Base-by-base conservation (phyloP, 2,797 vertebrate species). In the Coreius guichenoti region DNA sequence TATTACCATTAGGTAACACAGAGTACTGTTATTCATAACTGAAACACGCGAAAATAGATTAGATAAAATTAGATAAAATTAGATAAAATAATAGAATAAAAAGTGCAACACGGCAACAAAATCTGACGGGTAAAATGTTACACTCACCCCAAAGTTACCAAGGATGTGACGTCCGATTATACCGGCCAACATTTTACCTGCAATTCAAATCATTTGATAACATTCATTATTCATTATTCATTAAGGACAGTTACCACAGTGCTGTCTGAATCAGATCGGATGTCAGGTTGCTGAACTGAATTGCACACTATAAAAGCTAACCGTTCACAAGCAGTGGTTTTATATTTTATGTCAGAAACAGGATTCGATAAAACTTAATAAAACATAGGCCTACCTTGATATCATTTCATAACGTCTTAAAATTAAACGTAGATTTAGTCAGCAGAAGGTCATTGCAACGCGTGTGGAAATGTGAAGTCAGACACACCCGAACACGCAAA, bases 141-240 rank as follows among this genome's bases (percentile, higher is more conserved):
- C 17, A 88, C 89, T 90, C n/a, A 90, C 89, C 86, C 74, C 70
- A 39, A 70, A 29, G 3, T 73, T 69, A 33, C 16, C 7, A 82
- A 79, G 3, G 23, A 90, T 29, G 16, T 73, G 61, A 63, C 84
- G 70, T 89, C 84, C 80, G 68, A 86, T n/a, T 56, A 80, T 9
- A 77, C 75, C 31, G 13, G 81, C 16, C 8, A 80, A 65, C 89
- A 90, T 90, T 74, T 69, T 83, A 5, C 33, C 89, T 90, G 84
- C 80, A 83, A 86, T 39, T 43, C 3, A 83, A 58, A 63, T 17
- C 19, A 49, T n/a, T 33, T 36, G 3, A 51, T 58, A 68, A 13
- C 1, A 47, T 63, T 29, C 13, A 36, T 36, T n/a, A n/a, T 70
- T 61, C 61, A 51, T 19, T 4, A 5, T 3, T 67, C 7, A 3